phyloP scores from a whole-genome alignment of 2,797 vertebrate species.

The Enteromius fasciolatus region DNA sequence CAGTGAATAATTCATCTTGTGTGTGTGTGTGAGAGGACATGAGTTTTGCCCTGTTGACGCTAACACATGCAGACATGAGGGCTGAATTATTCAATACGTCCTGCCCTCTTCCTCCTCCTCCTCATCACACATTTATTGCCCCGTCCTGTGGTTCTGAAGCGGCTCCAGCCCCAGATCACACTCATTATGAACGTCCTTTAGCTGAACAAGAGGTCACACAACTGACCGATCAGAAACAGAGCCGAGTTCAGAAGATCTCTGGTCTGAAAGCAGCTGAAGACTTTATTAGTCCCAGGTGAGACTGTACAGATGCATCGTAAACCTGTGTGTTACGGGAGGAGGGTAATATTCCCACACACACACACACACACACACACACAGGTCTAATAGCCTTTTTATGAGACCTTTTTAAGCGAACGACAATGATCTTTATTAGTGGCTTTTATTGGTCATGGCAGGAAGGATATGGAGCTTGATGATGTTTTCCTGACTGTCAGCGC shows the following conservation, averaged over 20 bases:
- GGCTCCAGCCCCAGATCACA: not conserved
- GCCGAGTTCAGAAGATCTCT: not conserved
- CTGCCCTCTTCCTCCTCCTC: conserved; percentile 8
- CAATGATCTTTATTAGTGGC: conserved; percentile 80
- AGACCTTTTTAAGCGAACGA: conserved; percentile 70
- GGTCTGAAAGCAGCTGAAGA: not conserved
- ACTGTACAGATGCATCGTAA: conserved; percentile 47
- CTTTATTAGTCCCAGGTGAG: conserved; percentile 50
- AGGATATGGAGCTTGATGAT: conserved; percentile 44
- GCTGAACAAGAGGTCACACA: conserved; percentile 33
- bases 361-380: conserved; percentile 62
- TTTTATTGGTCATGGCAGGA: conserved; percentile 68
- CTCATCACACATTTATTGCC: conserved; percentile 21
- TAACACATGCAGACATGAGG: conserved; percentile 77
- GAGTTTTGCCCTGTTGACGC: conserved; percentile 70
- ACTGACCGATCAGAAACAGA: not conserved
- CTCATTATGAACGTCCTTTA: conserved; percentile 29
- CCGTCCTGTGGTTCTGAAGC: conserved; percentile 13
- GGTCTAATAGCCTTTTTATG: conserved; percentile 80
- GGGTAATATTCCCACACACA: conserved; percentile 61
- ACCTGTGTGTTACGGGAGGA: not conserved
- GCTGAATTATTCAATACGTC: conserved; percentile 80
- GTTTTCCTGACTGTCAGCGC: conserved; percentile 38
- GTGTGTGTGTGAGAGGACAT: conserved; percentile 52
- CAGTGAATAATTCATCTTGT: conserved; percentile 77